Evolutionary conservation across 2,888 invertebrate species (phyloP).

Genomic region (Neuroscelio doddi): DNA sequence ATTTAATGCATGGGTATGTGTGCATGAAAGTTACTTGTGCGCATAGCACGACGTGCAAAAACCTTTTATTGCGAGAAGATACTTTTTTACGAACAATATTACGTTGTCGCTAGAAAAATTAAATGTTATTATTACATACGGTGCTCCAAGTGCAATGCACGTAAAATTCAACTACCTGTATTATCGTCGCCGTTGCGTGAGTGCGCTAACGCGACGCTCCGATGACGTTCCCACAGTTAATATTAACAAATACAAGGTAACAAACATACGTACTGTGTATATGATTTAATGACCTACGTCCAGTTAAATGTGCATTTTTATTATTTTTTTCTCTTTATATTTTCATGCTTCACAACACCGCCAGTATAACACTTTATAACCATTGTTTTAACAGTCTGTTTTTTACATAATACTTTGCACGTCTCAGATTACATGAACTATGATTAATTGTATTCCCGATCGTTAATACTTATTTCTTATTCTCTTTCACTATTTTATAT

Average conservation of each 20-base stretch:
- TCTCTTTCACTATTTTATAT: not conserved
- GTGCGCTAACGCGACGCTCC: conserved; percentile 39
- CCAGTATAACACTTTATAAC: too few species aligned
- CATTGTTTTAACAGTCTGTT: too few species aligned
- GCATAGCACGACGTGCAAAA: conserved; percentile 37
- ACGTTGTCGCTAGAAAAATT: conserved; percentile 47
- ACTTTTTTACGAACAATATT: conserved; percentile 60
- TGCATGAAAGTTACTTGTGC: conserved; percentile 19
- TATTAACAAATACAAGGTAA: conserved; percentile 51
- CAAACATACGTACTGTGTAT: conserved; percentile 38
- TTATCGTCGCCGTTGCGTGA: conserved; percentile 47
- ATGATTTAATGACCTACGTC: conserved; percentile 38
- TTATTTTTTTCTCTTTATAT: conserved; percentile 18
- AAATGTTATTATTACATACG: conserved; percentile 49
- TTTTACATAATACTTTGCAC: too few species aligned
- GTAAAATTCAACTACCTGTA: conserved; percentile 55
- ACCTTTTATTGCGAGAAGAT: conserved; percentile 51
- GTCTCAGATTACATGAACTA: not conserved
- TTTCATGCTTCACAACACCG: not conserved
- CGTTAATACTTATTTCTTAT: not conserved
- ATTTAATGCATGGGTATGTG: conserved; percentile 4
- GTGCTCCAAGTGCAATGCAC: conserved; percentile 68
- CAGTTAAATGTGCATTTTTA: conserved; percentile 28
- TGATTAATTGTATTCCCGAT: not conserved
- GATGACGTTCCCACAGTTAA: conserved; percentile 49